These are phyloP conservation scores for Bibio marci DNA, from an alignment of 2,888 invertebrate species.

Conservation along the genomic window DNA sequence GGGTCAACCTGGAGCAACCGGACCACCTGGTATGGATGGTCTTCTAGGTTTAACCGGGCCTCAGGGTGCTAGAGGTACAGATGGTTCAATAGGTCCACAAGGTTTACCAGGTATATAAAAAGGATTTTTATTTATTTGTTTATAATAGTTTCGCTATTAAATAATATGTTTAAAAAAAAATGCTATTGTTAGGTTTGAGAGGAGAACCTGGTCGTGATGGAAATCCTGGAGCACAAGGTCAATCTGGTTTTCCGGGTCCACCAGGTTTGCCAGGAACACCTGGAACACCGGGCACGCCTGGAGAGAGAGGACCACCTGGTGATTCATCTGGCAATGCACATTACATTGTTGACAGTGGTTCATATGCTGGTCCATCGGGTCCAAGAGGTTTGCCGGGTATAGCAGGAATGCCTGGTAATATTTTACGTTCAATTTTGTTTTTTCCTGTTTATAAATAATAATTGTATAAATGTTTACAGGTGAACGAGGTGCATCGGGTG, in stretches of 20 bases:
- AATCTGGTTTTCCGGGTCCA: constrained; percentile 19
- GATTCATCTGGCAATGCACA: background rate
- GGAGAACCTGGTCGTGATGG: constrained; percentile 6
- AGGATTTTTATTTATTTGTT: too few relatives aligned
- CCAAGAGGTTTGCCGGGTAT: constrained; percentile 40
- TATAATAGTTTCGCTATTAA: too few relatives aligned
- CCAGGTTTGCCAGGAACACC: constrained; percentile 14
- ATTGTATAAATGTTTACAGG: constrained; percentile 27
- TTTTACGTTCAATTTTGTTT: background rate
- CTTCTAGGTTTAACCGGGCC: constrained; percentile 42
- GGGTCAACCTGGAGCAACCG: background rate
- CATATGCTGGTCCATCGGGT: constrained; percentile 23
- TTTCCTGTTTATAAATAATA: background rate
- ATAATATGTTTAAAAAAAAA: too few relatives aligned
- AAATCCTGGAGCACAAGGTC: constrained; percentile 15
- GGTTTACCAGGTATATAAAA: constrained; percentile 5
- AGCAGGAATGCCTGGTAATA: constrained; percentile 38
- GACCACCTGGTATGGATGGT: constrained; percentile 20
- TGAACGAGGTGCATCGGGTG: constrained; percentile 33
- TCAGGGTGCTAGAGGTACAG: constrained; percentile 15
- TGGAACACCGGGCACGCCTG: constrained; percentile 28
- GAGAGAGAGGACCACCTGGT: constrained; percentile 33
- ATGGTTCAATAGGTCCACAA: constrained; percentile 7
- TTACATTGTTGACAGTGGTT: background rate
- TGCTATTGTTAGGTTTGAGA: too few relatives aligned